Evolutionary conservation across 1,140 invertebrate genomes (phyloP).

Genomic region (Neodiprion virginianus): DNA sequence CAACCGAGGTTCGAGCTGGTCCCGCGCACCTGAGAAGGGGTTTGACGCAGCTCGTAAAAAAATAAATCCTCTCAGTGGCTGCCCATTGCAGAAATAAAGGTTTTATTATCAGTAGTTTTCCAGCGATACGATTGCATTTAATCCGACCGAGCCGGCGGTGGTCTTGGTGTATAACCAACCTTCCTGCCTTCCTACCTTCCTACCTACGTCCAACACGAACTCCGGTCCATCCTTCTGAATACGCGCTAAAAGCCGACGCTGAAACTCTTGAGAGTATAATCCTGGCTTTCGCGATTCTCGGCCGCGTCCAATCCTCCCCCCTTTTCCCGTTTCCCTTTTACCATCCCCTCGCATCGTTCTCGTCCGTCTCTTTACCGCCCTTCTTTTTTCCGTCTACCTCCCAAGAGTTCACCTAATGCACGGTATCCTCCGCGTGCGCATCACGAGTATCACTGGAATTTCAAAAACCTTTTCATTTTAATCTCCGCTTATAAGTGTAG

Average conservation of each 20-base stretch:
- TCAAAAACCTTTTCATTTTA: too few relatives aligned
- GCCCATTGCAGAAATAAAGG: background rate
- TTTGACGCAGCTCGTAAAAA: background rate
- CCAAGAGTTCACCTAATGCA: too few relatives aligned
- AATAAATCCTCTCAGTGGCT: background rate
- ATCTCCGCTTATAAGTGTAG: too few relatives aligned
- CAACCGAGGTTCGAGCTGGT: background rate
- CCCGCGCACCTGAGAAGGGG: background rate
- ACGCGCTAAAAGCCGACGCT: constrained; percentile 40
- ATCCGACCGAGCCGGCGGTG: constrained; percentile 5
- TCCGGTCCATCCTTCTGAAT: constrained; percentile 32
- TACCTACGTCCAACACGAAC: too few relatives aligned
- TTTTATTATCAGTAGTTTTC: constrained; percentile 23
- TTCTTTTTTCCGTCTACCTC: too few relatives aligned
- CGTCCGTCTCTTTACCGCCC: background rate
- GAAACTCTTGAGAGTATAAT: constrained; percentile 47
- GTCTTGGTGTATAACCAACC: background rate
- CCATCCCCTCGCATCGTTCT: constrained; percentile 14
- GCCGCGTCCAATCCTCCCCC: constrained; percentile 27
- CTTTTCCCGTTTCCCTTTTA: constrained; percentile 25
- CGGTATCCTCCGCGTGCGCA: too few relatives aligned
- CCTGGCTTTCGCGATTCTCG: constrained; percentile 41
- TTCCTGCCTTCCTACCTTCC: background rate
- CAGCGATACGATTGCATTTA: constrained; percentile 22
- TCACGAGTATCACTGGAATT: too few relatives aligned